phyloP scores from a whole-genome alignment of 2,113 vertebrate genomes.

The Cottus gobio region DNA sequence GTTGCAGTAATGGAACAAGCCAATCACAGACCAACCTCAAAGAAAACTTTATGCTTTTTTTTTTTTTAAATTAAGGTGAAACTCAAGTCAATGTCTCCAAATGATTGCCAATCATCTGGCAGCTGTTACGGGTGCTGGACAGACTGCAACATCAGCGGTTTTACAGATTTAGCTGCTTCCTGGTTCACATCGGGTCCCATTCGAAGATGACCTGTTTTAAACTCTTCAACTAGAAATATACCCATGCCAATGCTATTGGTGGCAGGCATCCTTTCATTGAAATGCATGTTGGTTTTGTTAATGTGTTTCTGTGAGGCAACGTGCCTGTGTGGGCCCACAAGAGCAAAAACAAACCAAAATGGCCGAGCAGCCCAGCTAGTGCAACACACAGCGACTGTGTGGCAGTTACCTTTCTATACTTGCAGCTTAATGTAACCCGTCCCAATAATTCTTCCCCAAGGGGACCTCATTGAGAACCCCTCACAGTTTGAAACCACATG shows the following conservation, averaged over 20 bases:
- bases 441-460: background rate
- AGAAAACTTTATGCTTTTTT: background rate
- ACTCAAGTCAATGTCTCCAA: no score
- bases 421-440: background rate
- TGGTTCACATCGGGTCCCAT: background rate
- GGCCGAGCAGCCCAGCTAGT: background rate
- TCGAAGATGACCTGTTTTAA: constrained; percentile 3
- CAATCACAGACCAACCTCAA: background rate
- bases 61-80: background rate
- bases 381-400: background rate
- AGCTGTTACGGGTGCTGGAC: no score
- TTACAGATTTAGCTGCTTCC: background rate
- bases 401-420: background rate
- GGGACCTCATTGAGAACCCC: no score
- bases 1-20: background rate
- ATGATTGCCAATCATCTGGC: no score
- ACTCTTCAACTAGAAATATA: background rate
- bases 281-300: background rate
- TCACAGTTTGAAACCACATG: no score
- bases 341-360: constrained; percentile 19
- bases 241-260: background rate
- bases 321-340: background rate
- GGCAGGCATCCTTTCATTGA: constrained; percentile 5
- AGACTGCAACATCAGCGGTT: background rate
- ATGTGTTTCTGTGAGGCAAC: constrained; percentile 8